Conservation (phyloP, 1,140 invertebrate genomes). For the Ceratina calcarata region DNA sequence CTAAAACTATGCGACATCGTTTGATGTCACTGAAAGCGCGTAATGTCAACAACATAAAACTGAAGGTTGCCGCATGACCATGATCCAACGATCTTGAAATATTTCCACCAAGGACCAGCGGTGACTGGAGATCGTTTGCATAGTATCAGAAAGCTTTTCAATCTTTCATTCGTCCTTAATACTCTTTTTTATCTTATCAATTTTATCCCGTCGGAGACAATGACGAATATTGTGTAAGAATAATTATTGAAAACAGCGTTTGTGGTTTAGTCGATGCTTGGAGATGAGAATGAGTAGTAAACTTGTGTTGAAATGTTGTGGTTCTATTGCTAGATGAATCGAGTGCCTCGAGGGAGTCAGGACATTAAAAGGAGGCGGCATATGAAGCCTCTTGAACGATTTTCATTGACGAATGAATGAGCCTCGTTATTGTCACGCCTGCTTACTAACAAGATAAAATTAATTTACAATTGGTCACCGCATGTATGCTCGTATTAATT, state of each 20-base stretch:
- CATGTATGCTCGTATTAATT: constrained; percentile 10
- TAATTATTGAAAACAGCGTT: too few species aligned
- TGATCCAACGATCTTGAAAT: constrained; percentile 45
- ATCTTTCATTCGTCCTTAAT: too few species aligned
- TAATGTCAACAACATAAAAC: constrained; percentile 19
- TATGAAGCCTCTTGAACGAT: constrained; percentile 16
- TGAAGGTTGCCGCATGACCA: constrained; percentile 31
- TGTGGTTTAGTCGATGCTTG: too few species aligned
- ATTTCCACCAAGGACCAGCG: constrained; percentile 15
- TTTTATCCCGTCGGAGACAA: too few species aligned
- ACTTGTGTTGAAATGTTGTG: too few species aligned
- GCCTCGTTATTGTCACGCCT: constrained; percentile 11
- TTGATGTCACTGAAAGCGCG: constrained; percentile 34
- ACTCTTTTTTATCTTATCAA: too few species aligned
- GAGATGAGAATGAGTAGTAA: not conserved
- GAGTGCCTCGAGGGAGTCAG: too few species aligned
- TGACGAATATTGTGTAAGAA: too few species aligned
- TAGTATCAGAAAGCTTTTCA: not conserved
- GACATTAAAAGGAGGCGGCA: not conserved
- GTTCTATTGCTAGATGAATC: too few species aligned
- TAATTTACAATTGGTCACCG: constrained; percentile 43
- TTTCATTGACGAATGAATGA: constrained; percentile 32
- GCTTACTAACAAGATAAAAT: constrained; percentile 45
- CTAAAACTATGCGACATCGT: constrained; percentile 15
- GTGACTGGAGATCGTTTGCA: constrained; percentile 10